Conservation (phyloP, 2,888 invertebrate genomes). For the Cataglyphis altisquamis region DNA sequence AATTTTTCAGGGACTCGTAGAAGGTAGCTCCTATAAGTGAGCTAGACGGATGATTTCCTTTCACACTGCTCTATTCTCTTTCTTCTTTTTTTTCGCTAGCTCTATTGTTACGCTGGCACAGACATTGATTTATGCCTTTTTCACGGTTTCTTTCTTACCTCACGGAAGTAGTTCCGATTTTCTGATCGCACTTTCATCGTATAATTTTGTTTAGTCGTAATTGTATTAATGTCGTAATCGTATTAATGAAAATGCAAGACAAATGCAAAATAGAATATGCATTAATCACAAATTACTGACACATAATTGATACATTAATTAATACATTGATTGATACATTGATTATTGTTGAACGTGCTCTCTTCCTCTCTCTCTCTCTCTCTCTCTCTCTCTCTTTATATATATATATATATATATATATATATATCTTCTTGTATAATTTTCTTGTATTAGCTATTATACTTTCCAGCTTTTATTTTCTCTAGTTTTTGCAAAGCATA, state of each 20-base stretch:
- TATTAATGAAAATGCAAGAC: background rate
- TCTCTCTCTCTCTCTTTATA: too few species aligned
- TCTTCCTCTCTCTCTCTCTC: too few species aligned
- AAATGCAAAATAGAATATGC: background rate
- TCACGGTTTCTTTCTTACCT: slow-evolving; percentile 14
- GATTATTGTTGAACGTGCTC: background rate
- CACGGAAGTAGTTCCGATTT: slow-evolving; percentile 50
- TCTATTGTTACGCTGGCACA: slow-evolving; percentile 30
- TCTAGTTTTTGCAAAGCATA: background rate
- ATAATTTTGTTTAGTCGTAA: slow-evolving; percentile 8
- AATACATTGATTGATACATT: background rate
- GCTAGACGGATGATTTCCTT: slow-evolving; percentile 26
- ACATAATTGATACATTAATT: background rate
- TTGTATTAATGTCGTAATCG: background rate
- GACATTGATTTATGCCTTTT: slow-evolving; percentile 57
- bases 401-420: too few species aligned
- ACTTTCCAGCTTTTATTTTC: background rate
- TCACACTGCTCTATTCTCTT: background rate
- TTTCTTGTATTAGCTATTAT: background rate
- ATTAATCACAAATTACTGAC: background rate
- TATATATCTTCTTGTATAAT: background rate
- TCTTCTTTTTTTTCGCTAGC: background rate
- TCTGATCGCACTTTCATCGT: background rate
- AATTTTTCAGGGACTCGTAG: background rate
- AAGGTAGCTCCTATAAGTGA: background rate